Conservation (phyloP, 2,113 vertebrate genomes). For the Serilophus lunatus region DNA sequence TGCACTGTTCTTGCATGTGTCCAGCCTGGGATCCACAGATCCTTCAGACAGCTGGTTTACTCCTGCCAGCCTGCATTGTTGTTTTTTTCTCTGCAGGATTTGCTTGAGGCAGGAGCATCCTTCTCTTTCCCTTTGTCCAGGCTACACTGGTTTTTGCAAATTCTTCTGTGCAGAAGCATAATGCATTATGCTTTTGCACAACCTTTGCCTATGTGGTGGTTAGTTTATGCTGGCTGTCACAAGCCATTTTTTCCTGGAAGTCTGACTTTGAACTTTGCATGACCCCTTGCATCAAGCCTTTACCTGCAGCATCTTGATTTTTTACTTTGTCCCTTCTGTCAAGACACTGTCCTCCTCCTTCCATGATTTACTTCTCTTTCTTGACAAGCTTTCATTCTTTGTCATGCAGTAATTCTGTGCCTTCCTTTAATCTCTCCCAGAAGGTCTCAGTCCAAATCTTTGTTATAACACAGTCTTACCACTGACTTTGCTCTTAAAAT, state of each 20-base stretch:
- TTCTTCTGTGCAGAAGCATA: not conserved
- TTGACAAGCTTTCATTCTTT: slow-evolving; percentile 5
- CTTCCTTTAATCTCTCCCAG: not conserved
- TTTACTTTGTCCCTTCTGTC: slow-evolving; percentile 41
- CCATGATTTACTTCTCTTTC: slow-evolving; percentile 19
- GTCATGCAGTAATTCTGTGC: not conserved
- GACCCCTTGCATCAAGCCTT: not conserved
- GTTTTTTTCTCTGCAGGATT: not conserved
- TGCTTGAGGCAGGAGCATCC: not conserved
- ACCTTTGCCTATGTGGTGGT: not conserved
- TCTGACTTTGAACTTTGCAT: slow-evolving; percentile 30
- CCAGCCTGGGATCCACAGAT: not conserved
- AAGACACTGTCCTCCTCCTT: slow-evolving; percentile 20
- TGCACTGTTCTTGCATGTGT: not conserved
- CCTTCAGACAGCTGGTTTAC: not conserved
- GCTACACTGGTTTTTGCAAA: not conserved
- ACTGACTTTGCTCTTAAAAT: not conserved
- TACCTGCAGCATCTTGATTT: slow-evolving; percentile 22
- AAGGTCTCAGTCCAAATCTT: not conserved
- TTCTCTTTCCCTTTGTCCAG: not conserved
- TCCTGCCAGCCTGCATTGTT: not conserved
- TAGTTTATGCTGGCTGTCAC: slow-evolving; percentile 3
- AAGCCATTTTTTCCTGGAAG: not conserved
- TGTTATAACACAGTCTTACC: not conserved
- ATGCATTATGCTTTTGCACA: not conserved